Conservation (phyloP, 2,888 invertebrate genomes). For the Alentia gelatinosa region DNA sequence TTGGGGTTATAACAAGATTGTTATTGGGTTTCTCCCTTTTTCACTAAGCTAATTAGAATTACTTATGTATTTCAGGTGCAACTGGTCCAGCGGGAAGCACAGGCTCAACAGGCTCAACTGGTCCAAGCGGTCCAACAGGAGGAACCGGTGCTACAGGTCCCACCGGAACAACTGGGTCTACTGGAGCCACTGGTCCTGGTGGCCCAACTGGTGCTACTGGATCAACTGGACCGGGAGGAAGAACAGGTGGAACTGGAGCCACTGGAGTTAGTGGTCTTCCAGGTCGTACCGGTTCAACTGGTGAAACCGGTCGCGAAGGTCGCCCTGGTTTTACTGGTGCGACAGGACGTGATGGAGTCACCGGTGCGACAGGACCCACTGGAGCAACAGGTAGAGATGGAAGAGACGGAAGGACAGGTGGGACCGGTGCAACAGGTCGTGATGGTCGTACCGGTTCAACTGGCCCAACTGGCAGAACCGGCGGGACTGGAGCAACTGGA, state of each 20-base stretch:
- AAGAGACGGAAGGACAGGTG: constrained; percentile 54
- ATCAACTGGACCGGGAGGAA: constrained; percentile 56
- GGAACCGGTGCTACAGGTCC: constrained; percentile 27
- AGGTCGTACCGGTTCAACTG: constrained; percentile 59
- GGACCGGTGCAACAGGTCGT: constrained; percentile 49
- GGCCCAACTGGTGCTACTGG: constrained; percentile 51
- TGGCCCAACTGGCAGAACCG: constrained; percentile 47
- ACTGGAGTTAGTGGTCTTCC: constrained; percentile 50
- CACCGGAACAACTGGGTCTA: constrained; percentile 17
- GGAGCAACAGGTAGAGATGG: constrained; percentile 58
- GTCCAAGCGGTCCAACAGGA: constrained; percentile 46
- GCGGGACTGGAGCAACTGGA: constrained; percentile 53
- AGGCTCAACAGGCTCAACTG: constrained; percentile 47
- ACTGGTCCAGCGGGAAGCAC: constrained; percentile 19
- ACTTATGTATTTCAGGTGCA: no score
- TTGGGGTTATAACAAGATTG: no score
- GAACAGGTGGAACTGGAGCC: constrained; percentile 60
- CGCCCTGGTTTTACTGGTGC: constrained; percentile 44
- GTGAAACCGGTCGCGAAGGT: constrained; percentile 39
- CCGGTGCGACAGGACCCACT: constrained; percentile 43
- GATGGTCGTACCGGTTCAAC: constrained; percentile 39
- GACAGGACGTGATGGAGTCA: constrained; percentile 22
- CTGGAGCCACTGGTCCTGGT: constrained; percentile 49
- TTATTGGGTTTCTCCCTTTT: no score
- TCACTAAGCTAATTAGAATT: no score